A percentile compares a stretch with the other conserved stretches of the same genome.
Evolutionary conservation across 2,113 vertebrate species (phyloP).

Genomic region (Parotia lawesii): DNA sequence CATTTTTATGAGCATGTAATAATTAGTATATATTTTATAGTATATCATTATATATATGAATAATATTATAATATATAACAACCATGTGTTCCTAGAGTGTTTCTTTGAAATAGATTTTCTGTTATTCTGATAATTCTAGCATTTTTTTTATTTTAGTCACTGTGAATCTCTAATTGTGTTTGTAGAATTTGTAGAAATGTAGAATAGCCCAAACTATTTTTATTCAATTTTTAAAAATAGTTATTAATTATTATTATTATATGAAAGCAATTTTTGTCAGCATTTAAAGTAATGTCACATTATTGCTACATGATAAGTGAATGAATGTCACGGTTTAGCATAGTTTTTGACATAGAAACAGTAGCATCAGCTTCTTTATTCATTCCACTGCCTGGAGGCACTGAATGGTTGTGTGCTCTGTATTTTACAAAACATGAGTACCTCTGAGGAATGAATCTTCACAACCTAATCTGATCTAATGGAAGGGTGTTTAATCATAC

Average conservation of each 20-base stretch:
- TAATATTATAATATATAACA: neutral
- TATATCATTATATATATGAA: neutral
- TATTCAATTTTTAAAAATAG: neutral
- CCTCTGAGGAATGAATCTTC: neutral
- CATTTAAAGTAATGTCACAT: slow-evolving; percentile 28
- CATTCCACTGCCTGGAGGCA: neutral
- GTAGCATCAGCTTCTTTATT: neutral
- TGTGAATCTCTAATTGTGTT: neutral
- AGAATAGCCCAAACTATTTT: neutral
- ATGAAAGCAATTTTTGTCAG: slow-evolving; percentile 9
- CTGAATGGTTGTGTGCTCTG: neutral
- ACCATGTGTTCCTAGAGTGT: neutral
- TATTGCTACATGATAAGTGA: slow-evolving; percentile 9
- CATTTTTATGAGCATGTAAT: neutral
- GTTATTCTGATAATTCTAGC: neutral
- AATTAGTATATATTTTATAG: neutral
- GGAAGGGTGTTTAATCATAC: neutral
- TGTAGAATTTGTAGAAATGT: neutral
- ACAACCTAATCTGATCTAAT: neutral
- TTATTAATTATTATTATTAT: neutral
- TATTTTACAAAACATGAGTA: neutral
- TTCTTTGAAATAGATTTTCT: neutral
- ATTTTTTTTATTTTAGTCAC: neutral
- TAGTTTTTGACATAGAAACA: neutral
- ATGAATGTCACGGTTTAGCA: neutral